Base-by-base conservation (phyloP, 2,888 invertebrate species). In the Dendrolimus pini region DNA sequence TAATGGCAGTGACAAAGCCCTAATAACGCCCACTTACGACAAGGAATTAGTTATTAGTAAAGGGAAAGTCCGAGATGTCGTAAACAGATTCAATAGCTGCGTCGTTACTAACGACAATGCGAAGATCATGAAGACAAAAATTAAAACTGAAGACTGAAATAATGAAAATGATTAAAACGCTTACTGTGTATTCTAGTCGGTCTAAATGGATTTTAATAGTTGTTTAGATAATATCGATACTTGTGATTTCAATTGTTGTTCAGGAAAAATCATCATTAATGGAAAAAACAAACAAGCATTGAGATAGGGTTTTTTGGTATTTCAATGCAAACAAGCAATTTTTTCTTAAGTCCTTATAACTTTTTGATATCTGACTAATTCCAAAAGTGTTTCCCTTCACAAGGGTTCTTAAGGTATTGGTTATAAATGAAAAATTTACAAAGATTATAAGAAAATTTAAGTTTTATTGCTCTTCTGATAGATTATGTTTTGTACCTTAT, bases 31-130 rank as follows among this genome's bases (percentile, higher is more conserved):
- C 0, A 86, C 83, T 0, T 89, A 89, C 58, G 89, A 89, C 58
- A 89, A 85, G 60, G 88, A 83, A 65, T 75, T 89, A 9, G 86
- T 89, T 1, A 89, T 90, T 56, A 88, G 84, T 65, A 90, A 88
- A 72, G 89, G 90, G 0, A 90, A 88, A 65, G 91, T 91, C 1
- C 78, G 90, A 61, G 90, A 91, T 62, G 91, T 89, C 1, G 89
- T 91, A 0, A 89, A 91, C 55, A 80, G 82, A 74, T 84, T 91
- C 57, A 91, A 91, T 61, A 87, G 71, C 42, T 75, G 77, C 56
- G 78, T 80, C 14, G 68, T 76, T 1, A 78, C 62, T 9, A 71
- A 70, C 10, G 66, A 69, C 55, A 65, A 66, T 9, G 67, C 63
- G 41, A 76, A 77, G 65, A 65, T 62, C 52, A 60, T 66, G 55